Evolutionary conservation across 2,888 invertebrate species (phyloP), one percentile per base, ranked within the genome.

Genomic region (Anoplius nigerrimus): DNA sequence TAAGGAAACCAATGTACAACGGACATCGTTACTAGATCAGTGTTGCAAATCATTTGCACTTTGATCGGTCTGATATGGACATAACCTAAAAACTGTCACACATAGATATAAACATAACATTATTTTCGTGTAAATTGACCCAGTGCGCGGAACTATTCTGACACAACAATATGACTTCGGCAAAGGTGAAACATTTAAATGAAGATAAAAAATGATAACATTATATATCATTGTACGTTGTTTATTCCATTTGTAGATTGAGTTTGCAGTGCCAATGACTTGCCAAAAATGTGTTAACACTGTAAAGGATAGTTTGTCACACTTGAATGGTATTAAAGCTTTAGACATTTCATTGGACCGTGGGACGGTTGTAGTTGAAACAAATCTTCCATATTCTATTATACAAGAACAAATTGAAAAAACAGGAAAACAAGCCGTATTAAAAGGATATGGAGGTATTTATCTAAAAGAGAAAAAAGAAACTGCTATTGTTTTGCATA

Each of bases 401-500:
- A 81, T 91, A 45, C 90, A 91, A 71, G 89, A 90, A 45, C 87
- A 84, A 77, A 90, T 91, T 22, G 91, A 91, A 76, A 78, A 81
- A 22, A 79, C 94, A 0, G 97, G 97, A 0, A 92, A 91, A 67
- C 91, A 92, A 75, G 95, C 94, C 0, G 94, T 96, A 0, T 88
- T 97, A 0, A 94, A 94, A 82, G 97, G 97, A 4, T 93, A 93
- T 87, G 96, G 95, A 71, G 94, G 94, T 89, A 52, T 66, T 21
- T 5, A 42, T 22, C 57, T 43, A 61, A 11, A 48, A 58, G 24
- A 6, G 6, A 2, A 2, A 24, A 24, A 24, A 24, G 2, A 24
- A 24, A 24, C 6, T 6, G 2, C 53, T 22, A 43, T 4, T 18
- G 11, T n/a, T 46, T n/a, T n/a, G 20, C 13, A n/a, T 48, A 52